phyloP scores from a whole-genome alignment of 2,888 invertebrate genomes.

The Theodoxus fluviatilis region DNA sequence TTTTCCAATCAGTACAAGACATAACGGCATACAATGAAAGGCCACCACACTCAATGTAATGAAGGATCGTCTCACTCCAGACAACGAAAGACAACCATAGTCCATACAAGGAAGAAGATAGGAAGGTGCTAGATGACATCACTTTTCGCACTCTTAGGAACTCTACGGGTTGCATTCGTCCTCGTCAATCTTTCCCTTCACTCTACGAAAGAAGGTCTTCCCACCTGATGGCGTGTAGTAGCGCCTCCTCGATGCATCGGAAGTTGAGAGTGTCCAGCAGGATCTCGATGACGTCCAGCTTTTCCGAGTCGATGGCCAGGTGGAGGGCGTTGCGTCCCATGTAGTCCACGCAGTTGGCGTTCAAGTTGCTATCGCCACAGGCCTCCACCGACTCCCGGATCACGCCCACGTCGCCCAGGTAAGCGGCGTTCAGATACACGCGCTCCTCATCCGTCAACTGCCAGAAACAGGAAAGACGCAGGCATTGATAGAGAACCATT shows the following conservation, averaged over 20 bases:
- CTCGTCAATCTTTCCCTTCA: too few species aligned
- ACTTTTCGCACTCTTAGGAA: too few species aligned
- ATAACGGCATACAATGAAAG: too few species aligned
- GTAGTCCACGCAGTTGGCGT: conserved; percentile 66
- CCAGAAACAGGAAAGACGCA: conserved; percentile 7
- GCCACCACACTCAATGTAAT: too few species aligned
- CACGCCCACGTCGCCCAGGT: conserved; percentile 62
- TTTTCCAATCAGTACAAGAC: too few species aligned
- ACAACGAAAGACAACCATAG: too few species aligned
- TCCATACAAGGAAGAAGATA: too few species aligned
- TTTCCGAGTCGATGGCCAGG: conserved; percentile 74
- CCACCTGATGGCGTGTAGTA: conserved; percentile 76
- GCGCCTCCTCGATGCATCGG: conserved; percentile 72
- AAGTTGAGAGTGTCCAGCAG: conserved; percentile 73
- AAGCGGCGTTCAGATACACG: conserved; percentile 64
- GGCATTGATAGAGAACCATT: too few species aligned
- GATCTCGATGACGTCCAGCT: conserved; percentile 73
- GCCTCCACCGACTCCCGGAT: conserved; percentile 62
- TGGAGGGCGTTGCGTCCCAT: conserved; percentile 76
- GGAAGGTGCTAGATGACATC: too few species aligned
- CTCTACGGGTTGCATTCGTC: too few species aligned
- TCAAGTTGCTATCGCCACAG: conserved; percentile 52
- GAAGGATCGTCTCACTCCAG: too few species aligned
- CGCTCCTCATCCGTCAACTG: conserved; percentile 65
- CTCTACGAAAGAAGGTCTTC: too few species aligned